Evolutionary conservation across 2,113 vertebrate species (phyloP).

Genomic region (Ancistrus triradiatus): DNA sequence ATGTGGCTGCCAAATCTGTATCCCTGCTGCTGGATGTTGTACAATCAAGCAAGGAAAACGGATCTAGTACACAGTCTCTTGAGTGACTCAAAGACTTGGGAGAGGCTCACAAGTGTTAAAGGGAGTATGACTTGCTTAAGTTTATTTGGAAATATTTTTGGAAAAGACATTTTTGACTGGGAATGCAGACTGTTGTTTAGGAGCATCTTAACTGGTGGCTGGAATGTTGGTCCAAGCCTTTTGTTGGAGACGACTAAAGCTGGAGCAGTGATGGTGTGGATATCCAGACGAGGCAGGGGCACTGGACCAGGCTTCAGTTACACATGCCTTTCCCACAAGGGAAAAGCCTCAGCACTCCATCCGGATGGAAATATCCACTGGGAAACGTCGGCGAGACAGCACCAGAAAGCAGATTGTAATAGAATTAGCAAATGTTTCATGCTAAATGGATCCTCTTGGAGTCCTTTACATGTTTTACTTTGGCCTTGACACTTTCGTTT

Average conservation of each 20-base stretch:
- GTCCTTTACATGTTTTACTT: no score
- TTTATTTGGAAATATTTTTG: conserved; percentile 51
- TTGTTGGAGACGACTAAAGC: conserved; percentile 42
- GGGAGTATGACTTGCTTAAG: no score
- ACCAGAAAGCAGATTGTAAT: conserved; percentile 57
- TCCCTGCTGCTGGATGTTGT: conserved; percentile 32
- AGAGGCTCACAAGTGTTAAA: no score
- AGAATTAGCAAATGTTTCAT: conserved; percentile 68
- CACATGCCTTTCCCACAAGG: conserved; percentile 60
- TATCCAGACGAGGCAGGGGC: conserved; percentile 38
- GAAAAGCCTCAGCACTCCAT: conserved; percentile 36
- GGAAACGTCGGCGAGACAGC: conserved; percentile 45
- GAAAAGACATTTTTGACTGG: conserved; percentile 40
- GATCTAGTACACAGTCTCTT: conserved; percentile 23
- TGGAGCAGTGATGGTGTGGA: conserved; percentile 28
- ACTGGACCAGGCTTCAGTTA: conserved; percentile 53
- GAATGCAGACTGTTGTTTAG: conserved; percentile 46
- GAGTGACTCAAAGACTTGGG: conserved; percentile 34
- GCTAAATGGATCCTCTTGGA: conserved; percentile 55
- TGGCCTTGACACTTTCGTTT: no score
- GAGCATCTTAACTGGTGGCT: conserved; percentile 47
- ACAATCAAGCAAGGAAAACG: conserved; percentile 15
- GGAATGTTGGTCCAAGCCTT: conserved; percentile 40
- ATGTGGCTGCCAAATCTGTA: conserved; percentile 32
- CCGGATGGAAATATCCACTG: conserved; percentile 63